phyloP scores from a whole-genome alignment of 2,797 vertebrate species.

The Mormyrus hasselquistii region DNA sequence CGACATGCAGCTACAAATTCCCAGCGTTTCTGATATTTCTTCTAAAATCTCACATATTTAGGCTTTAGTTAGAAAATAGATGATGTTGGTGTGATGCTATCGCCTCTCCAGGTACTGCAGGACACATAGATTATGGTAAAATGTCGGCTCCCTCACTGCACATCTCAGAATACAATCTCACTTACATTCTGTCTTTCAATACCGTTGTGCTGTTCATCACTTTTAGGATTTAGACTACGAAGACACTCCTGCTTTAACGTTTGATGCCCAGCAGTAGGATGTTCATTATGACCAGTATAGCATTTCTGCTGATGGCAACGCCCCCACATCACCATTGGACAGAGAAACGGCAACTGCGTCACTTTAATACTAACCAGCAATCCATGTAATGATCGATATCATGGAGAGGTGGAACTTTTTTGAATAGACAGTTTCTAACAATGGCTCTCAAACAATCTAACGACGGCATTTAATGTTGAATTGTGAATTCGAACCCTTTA shows the following conservation, averaged over 20 bases:
- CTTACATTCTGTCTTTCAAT: background rate
- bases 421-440: background rate
- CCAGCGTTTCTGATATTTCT: background rate
- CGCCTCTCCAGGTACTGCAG: background rate
- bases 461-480: background rate
- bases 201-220: background rate
- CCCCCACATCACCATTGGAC: background rate
- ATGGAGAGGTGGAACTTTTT: background rate
- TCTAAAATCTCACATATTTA: background rate
- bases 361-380: background rate
- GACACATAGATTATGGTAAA: background rate
- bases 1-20: background rate
- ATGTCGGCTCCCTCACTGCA: background rate
- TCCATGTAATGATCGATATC: background rate
- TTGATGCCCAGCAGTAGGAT: background rate
- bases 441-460: background rate
- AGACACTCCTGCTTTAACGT: background rate
- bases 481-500: background rate
- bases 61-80: background rate
- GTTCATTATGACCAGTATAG: background rate
- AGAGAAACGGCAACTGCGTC: background rate
- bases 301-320: background rate
- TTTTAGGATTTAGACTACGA: background rate
- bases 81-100: background rate
- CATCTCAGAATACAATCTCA: background rate